phyloP scores from a whole-genome alignment of 92 coral and sea anemone species.

The Zoanthus gigantus region DNA sequence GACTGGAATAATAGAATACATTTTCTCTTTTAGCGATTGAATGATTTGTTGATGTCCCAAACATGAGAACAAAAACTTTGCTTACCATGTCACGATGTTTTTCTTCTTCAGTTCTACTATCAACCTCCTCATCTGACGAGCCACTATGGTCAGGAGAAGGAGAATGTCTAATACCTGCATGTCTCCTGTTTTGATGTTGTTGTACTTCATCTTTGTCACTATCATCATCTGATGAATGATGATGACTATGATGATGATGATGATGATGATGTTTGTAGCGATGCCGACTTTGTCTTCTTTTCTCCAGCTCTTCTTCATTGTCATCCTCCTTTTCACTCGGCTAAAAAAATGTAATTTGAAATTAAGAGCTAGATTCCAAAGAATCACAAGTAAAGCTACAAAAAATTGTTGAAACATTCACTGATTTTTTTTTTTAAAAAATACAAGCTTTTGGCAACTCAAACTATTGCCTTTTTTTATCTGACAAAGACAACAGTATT shows the following conservation, averaged over 20 bases:
- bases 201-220: constrained; percentile 35
- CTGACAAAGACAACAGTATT: no score
- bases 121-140: constrained; percentile 83
- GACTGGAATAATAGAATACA: no score
- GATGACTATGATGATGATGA: constrained; percentile 18
- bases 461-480: no score
- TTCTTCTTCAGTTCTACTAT: constrained; percentile 76
- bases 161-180: constrained; percentile 31
- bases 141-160: constrained; percentile 57
- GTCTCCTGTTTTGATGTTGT: background rate
- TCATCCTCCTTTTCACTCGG: constrained; percentile 46
- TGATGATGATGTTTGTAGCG: constrained; percentile 18
- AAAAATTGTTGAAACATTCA: no score
- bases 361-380: no score
- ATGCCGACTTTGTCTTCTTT: constrained; percentile 19
- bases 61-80: background rate
- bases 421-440: no score
- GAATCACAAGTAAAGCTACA: no score
- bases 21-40: no score
- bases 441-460: no score
- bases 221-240: constrained; percentile 49
- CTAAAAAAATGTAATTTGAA: background rate
- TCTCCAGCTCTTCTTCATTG: background rate
- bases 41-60: background rate
- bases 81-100: constrained; percentile 80